These are phyloP conservation scores for Neolamprologus cancellatus DNA, from an alignment of 2,113 vertebrate species.

Conservation along the genomic window DNA sequence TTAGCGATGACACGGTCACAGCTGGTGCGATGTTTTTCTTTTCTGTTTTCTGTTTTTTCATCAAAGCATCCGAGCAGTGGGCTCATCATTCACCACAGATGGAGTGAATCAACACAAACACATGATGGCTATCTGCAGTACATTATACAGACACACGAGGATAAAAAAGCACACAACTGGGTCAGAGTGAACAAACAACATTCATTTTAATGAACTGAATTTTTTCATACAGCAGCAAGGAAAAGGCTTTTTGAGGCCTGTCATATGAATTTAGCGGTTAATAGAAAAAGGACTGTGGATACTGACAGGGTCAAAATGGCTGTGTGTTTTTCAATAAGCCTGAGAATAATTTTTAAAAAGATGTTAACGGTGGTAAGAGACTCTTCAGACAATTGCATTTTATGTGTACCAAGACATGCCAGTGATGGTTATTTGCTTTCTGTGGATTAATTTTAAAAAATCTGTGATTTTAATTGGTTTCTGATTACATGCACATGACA, in stretches of 20 bases:
- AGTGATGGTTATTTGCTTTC: neutral
- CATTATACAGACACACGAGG: neutral
- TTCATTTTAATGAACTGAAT: neutral
- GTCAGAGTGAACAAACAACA: neutral
- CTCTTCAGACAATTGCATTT: neutral
- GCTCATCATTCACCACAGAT: neutral
- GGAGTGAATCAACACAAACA: neutral
- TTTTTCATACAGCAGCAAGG: neutral
- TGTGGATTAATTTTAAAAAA: rapidly evolving
- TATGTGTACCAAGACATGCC: neutral
- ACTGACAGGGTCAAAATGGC: neutral
- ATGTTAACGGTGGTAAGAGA: neutral
- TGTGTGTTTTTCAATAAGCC: neutral
- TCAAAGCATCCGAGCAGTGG: neutral
- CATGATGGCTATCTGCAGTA: neutral
- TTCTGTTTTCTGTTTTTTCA: neutral
- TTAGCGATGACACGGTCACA: neutral
- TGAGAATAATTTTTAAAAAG: neutral
- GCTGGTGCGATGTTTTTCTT: neutral
- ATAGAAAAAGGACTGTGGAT: neutral
- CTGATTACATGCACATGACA: too few relatives aligned
- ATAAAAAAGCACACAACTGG: neutral
- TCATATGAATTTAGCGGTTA: neutral
- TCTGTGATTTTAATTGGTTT: neutral
- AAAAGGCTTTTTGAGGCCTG: neutral